Conservation (phyloP, 2,113 vertebrate species). For the Thunnus thynnus region DNA sequence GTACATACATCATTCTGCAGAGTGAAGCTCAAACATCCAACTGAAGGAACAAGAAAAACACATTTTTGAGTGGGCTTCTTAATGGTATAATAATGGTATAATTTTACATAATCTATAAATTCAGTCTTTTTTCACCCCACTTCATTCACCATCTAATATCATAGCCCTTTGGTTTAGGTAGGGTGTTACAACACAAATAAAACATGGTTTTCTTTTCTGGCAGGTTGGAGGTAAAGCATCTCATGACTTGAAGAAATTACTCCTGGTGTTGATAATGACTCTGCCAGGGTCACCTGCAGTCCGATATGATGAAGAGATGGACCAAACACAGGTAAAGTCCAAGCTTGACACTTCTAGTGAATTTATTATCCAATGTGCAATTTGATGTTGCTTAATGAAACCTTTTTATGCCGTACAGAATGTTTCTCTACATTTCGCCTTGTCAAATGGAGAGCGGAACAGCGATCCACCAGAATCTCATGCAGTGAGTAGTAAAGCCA, state of each 20-base stretch:
- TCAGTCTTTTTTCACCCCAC: too few species aligned
- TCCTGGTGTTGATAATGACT: conserved; percentile 84
- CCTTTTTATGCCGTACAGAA: conserved; percentile 36
- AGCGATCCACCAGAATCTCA: background rate
- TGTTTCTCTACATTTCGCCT: background rate
- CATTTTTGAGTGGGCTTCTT: too few species aligned
- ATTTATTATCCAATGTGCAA: background rate
- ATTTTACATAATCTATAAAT: too few species aligned
- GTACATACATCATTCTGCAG: too few species aligned
- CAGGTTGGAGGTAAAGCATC: conserved; percentile 75
- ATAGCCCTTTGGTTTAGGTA: background rate
- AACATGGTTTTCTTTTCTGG: conserved; percentile 13
- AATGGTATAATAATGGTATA: too few species aligned
- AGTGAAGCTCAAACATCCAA: too few species aligned
- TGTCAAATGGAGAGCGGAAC: background rate
- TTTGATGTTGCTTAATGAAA: background rate
- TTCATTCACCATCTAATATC: too few species aligned
- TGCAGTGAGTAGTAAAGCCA: conserved; percentile 30
- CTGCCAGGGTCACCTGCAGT: conserved; percentile 84
- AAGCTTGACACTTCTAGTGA: background rate
- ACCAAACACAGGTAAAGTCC: conserved; percentile 59
- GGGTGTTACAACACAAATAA: background rate
- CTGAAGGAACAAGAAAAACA: too few species aligned
- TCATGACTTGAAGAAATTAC: conserved; percentile 68
- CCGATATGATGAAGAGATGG: conserved; percentile 71